phyloP scores from a whole-genome alignment of 2,113 vertebrate species.

The Fukomys damarensis region DNA sequence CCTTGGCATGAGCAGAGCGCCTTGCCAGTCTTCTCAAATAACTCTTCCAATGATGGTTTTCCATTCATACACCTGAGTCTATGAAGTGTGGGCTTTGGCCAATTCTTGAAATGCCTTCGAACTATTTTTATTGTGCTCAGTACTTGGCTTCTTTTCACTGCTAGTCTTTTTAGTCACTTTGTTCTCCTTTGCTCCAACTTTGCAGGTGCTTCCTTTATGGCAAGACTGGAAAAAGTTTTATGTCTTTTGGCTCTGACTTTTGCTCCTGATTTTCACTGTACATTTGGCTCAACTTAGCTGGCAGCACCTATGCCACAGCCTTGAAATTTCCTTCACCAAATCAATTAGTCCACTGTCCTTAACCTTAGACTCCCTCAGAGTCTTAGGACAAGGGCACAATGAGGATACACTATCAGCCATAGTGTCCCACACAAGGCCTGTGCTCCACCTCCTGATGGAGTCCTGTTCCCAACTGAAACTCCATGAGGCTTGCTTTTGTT shows the following conservation, averaged over 20 bases:
- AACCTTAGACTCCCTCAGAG: not conserved
- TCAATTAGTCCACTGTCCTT: not conserved
- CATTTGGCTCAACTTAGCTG: not conserved
- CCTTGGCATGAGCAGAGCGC: not conserved
- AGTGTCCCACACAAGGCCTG: not conserved
- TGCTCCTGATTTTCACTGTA: not conserved
- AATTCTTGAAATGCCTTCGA: not conserved
- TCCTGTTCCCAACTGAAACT: not conserved
- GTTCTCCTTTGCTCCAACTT: not conserved
- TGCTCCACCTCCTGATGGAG: not conserved
- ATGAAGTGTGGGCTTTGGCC: not conserved
- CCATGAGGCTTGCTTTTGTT: not conserved
- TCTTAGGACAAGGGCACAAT: not conserved
- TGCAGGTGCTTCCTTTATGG: not conserved
- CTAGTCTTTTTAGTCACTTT: not conserved
- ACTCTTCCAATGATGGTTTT: not conserved
- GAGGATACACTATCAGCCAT: not conserved
- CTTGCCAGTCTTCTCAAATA: too few relatives aligned
- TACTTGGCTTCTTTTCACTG: not conserved
- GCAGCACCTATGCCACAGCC: not conserved
- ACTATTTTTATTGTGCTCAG: not conserved
- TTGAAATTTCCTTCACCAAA: not conserved
- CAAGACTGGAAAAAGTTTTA: not conserved
- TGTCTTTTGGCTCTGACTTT: not conserved
- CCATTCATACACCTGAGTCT: too few relatives aligned